phyloP scores from a whole-genome alignment of 2,888 invertebrate species.

The Achlya flavicornis region DNA sequence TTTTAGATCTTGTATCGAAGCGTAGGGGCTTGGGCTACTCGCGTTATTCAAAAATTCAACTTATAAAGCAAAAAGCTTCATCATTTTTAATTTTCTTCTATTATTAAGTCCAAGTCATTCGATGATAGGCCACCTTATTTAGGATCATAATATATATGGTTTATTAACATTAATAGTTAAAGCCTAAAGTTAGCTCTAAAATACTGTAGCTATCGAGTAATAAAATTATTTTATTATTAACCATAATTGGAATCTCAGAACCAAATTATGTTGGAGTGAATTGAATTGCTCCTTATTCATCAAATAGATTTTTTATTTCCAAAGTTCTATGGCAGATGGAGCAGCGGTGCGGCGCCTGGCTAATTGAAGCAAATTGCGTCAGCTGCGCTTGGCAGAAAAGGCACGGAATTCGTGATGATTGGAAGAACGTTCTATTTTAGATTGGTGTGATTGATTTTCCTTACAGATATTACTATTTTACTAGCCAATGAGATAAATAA shows the following conservation, averaged over 20 bases:
- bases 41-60: too few species aligned
- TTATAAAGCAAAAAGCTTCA: too few species aligned
- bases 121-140: too few species aligned
- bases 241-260: background rate
- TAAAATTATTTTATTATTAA: background rate
- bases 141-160: too few species aligned
- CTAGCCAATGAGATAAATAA: background rate
- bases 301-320: slow-evolving; percentile 21
- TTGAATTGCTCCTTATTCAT: slow-evolving; percentile 20
- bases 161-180: too few species aligned
- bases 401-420: slow-evolving; percentile 23
- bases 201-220: too few species aligned
- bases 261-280: background rate
- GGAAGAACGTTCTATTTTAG: slow-evolving; percentile 12
- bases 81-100: too few species aligned
- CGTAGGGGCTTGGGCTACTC: too few species aligned
- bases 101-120: too few species aligned
- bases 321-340: slow-evolving; percentile 32
- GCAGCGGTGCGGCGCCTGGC: slow-evolving; percentile 21
- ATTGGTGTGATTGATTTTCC: background rate
- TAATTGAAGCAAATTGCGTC: slow-evolving; percentile 35
- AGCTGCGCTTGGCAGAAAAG: slow-evolving; percentile 23
- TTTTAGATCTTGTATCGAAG: too few species aligned
- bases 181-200: too few species aligned
- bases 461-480: background rate